Percentiles rank a stretch among this genome's conserved stretches.
Evolutionary conservation across 2,797 vertebrate species (phyloP).

Genomic region (Enteromius thamalakanensis): DNA sequence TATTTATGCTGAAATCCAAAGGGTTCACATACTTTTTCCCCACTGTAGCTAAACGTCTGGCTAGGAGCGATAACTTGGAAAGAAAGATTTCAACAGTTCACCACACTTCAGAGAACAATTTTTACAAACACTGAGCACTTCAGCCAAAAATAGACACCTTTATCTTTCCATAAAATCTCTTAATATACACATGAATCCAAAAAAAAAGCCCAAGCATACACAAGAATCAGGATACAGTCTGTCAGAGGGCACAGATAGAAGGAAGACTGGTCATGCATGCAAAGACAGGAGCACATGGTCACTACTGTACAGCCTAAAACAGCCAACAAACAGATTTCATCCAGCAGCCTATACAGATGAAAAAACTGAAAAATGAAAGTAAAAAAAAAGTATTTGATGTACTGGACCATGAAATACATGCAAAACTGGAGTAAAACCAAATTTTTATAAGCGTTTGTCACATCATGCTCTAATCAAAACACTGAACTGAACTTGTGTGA

Average conservation of each 20-base stretch:
- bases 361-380: not conserved
- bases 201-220: conserved; percentile 23
- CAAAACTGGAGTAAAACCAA: conserved; percentile 1
- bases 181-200: conserved; percentile 49
- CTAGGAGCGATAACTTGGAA: not conserved
- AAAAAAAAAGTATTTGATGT: not conserved
- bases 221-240: conserved; percentile 3
- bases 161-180: conserved; percentile 59
- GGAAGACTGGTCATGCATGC: conserved; percentile 38
- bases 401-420: conserved; percentile 9
- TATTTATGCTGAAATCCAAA: conserved; percentile 10
- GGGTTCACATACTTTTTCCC: not conserved
- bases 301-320: conserved; percentile 26
- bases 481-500: not conserved
- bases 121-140: conserved; percentile 52
- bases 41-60: not conserved
- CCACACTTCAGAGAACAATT: conserved; percentile 39
- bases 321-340: conserved; percentile 2
- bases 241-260: conserved; percentile 19
- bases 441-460: not conserved
- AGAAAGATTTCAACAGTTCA: conserved; percentile 33
- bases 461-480: not conserved
- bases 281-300: conserved; percentile 30
- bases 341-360: conserved; percentile 13
- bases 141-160: conserved; percentile 61